Percentiles rank a stretch among this genome's conserved stretches.
These are phyloP conservation scores for Galleria mellonella DNA, from an alignment of 1,140 invertebrate genomes.

Conservation along the genomic window DNA sequence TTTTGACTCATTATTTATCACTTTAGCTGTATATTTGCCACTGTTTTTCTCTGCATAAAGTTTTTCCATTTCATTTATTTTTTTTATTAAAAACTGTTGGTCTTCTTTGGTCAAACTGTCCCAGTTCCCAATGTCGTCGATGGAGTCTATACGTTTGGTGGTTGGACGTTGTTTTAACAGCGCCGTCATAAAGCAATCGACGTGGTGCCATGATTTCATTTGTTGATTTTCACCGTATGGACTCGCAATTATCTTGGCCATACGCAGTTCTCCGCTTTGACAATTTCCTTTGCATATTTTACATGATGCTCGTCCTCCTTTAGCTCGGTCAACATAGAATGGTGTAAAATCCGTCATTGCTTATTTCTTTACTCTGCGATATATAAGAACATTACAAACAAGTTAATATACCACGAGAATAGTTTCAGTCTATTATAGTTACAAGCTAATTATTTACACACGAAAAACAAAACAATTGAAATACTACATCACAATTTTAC, in stretches of 20 bases:
- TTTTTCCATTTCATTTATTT: conserved; percentile 77
- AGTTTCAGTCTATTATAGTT: too few relatives aligned
- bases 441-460: too few relatives aligned
- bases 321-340: conserved; percentile 85
- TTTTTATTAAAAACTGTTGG: conserved; percentile 78
- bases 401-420: too few relatives aligned
- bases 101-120: conserved; percentile 79
- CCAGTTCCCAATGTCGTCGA: conserved; percentile 88
- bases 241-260: conserved; percentile 85
- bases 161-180: conserved; percentile 85
- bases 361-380: neutral
- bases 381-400: too few relatives aligned
- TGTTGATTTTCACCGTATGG: conserved; percentile 85
- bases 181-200: conserved; percentile 86
- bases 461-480: too few relatives aligned
- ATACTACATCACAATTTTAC: too few relatives aligned
- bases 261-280: conserved; percentile 80
- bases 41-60: conserved; percentile 67
- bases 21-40: conserved; percentile 61
- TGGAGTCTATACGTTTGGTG: conserved; percentile 87
- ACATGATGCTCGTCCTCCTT: conserved; percentile 86
- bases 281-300: conserved; percentile 91
- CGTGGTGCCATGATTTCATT: conserved; percentile 92
- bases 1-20: conserved; percentile 47
- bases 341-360: conserved; percentile 49